A percentile compares a stretch with the other conserved stretches of the same genome.
phyloP scores from a whole-genome alignment of 2,113 vertebrate species.

The Scomber japonicus region DNA sequence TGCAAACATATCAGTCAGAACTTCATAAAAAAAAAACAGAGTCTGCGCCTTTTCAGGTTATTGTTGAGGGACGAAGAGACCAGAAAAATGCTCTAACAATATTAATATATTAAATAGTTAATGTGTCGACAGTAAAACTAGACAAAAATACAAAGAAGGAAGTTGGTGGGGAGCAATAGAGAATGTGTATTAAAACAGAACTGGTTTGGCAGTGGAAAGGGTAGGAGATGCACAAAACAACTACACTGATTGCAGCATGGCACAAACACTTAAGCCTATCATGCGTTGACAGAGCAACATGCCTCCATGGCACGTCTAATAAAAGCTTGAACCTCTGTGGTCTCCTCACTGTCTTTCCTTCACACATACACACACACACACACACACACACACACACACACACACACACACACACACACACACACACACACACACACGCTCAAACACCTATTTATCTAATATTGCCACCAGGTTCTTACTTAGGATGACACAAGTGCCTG shows the following conservation, averaged over 20 bases:
- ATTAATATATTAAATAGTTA: background rate
- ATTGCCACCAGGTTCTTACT: slow-evolving; percentile 31
- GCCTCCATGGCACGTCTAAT: slow-evolving; percentile 26
- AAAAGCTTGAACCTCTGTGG: slow-evolving; percentile 30
- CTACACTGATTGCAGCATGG: slow-evolving; percentile 38
- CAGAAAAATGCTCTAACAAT: background rate
- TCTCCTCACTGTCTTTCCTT: background rate
- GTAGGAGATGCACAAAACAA: slow-evolving; percentile 27
- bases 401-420: background rate
- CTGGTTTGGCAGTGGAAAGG: slow-evolving; percentile 4
- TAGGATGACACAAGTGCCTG: background rate
- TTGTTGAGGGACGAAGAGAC: background rate
- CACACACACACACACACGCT: background rate
- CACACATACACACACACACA: background rate
- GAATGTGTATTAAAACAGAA: background rate
- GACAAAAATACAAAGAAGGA: background rate
- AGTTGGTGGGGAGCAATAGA: background rate
- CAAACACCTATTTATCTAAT: slow-evolving; percentile 46
- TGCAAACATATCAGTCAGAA: too few species aligned
- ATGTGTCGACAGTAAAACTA: background rate
- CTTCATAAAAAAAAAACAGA: too few species aligned
- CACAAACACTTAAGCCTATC: slow-evolving; percentile 64
- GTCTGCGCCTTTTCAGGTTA: background rate
- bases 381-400: slow-evolving; percentile 4
- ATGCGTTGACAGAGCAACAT: slow-evolving; percentile 47